Base-by-base conservation (phyloP, 2,888 invertebrate species). In the Lasius fuliginosus region DNA sequence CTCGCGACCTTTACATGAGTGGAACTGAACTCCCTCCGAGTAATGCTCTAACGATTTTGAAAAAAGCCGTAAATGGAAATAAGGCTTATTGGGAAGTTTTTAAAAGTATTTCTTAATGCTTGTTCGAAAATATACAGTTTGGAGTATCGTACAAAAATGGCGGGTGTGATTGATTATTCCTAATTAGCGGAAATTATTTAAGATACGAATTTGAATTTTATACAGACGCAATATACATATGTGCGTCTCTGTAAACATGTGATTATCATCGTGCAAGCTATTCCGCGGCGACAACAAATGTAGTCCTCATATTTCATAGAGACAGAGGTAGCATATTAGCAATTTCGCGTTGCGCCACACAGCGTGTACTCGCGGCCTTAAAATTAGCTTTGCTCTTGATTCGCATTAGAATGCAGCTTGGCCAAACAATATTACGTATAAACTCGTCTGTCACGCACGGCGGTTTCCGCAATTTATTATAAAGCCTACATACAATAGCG, bases 311-410 rank as follows among this genome's bases (percentile, higher is more conserved):
- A 71, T 81, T 81, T 81, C 79, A 62, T 49, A 27, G 67, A 58
- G 62, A 83, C 79, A 62, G 68, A 46, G 42, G 69, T 56, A 64
- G 73, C 73, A 75, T 53, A 82, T 77, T 64, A 73, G 75, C 65
- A 76, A 85, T 73, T 75, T 73, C 65, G 68, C 67, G 69, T 82
- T 64, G 82, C 76, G 79, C 83, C 67, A 67, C 40, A 11, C 42
- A 68, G 68, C 60, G 60, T 79, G 60, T 71, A 60, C 71, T 62
- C 79, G 77, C 84, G 65, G 85, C 74, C 85, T 89, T 91, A 91
- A 91, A 90, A 91, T 90, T 88, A 91, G 90, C 87, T 67, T 83
- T 83, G 83, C 86, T 69, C 86, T 84, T 89, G 87, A 82, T 86
- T 79, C 83, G 90, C 87, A 86, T 90, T 88, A 83, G 90, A 91